Base-by-base conservation (phyloP, 2,797 vertebrate genomes). In the Periophthalmus magnuspinnatus region DNA sequence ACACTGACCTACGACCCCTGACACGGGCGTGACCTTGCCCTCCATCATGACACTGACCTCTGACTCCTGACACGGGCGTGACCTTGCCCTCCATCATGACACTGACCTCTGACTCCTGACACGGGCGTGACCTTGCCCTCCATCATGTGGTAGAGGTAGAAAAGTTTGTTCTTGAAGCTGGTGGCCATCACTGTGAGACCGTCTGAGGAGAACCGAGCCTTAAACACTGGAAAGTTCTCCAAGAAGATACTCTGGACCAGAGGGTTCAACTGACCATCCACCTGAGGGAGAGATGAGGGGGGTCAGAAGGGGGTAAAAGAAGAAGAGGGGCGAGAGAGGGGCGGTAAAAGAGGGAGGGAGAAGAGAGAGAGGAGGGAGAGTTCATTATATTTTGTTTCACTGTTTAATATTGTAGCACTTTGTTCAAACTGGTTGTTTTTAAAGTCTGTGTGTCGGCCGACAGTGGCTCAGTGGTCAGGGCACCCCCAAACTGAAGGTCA, bases 61-160 rank as follows among this genome's bases (percentile, higher is more conserved):
- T 28, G 28, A 28, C 28, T 28, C 3, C 28, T 28, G 28, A 28
- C 28, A 28, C n/a, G n/a, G n/a, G n/a, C n/a, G n/a, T 28, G 28
- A 28, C 28, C 1, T 3, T 28, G 28, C 1, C 28, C 28, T 28
- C 28, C 3, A 3, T 1, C 28, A 28, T 28, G 38, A 16, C 24
- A 33, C 41, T 69, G 34, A 50, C 41, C 67, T 68, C 54, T 36
- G n/a, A 66, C 48, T 32, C 10, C 19, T 13, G 48, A 22, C 0
- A 98, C 89, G 0, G 96, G 96, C 69, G 88, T 89, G 59, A 99
- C 85, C 0, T 81, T 93, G 58, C 97, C 97, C 82, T 91, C 93
- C 88, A 98, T 95, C 97, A 99, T 99, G 83, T 99, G 95, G 64
- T 98, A 99, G 66, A 97, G 83, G 83, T 98, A 99, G 88, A 99